These are phyloP conservation scores for Callionymus lyra DNA, from an alignment of 2,113 vertebrate species.

Conservation along the genomic window DNA sequence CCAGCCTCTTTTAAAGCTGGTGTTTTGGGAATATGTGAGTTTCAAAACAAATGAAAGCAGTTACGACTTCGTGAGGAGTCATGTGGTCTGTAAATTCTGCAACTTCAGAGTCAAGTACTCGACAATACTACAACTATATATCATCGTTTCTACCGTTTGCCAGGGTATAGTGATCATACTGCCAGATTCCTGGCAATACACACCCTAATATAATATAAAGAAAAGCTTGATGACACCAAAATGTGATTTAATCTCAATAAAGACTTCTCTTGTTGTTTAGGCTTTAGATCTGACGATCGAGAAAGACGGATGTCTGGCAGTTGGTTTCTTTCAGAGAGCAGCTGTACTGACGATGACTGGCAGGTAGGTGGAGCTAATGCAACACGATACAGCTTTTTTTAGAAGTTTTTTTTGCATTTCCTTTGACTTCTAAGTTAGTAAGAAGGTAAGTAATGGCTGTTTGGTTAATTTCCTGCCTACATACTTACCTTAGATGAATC, in stretches of 20 bases:
- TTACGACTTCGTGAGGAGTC: no score
- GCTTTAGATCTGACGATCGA: conserved; percentile 67
- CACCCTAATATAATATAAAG: neutral
- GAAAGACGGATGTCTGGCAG: conserved; percentile 76
- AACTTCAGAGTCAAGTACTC: no score
- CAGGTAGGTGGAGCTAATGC: conserved; percentile 52
- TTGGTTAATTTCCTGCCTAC: no score
- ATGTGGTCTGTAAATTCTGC: no score
- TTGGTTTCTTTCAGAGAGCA: conserved; percentile 82
- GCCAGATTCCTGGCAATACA: neutral
- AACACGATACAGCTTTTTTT: neutral
- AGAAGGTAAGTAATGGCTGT: no score
- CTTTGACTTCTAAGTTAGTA: no score
- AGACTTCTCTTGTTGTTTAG: conserved; percentile 50
- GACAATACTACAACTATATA: neutral
- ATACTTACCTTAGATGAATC: no score
- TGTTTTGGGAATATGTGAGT: neutral
- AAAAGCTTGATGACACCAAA: no score
- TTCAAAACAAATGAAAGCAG: no score
- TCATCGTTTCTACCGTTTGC: neutral
- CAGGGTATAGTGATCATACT: neutral
- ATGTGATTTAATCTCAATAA: no score
- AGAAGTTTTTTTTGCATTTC: neutral
- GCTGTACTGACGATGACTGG: conserved; percentile 69
- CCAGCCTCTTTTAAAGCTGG: no score